phyloP scores from a whole-genome alignment of 2,797 vertebrate species.

The Eupleurogrammus muticus region DNA sequence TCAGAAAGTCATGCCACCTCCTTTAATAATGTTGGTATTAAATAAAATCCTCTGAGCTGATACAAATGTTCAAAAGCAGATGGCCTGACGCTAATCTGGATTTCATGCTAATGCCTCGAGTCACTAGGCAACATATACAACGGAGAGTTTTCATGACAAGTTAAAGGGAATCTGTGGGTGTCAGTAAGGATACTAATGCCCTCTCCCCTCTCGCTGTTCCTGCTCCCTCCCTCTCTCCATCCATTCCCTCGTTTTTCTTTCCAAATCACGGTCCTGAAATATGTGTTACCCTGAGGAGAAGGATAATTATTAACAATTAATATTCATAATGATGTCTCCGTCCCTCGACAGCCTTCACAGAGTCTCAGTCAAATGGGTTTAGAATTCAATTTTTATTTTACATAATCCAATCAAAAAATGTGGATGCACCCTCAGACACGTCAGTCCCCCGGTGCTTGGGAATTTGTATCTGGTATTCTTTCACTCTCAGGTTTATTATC shows the following conservation, averaged over 20 bases:
- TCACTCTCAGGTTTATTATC: slow-evolving; percentile 51
- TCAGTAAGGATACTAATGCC: slow-evolving; percentile 51
- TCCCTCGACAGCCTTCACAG: slow-evolving; percentile 79
- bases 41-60: slow-evolving; percentile 74
- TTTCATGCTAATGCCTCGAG: slow-evolving; percentile 71
- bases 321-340: slow-evolving; percentile 84
- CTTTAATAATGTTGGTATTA: slow-evolving; percentile 63
- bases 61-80: slow-evolving; percentile 78
- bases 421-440: slow-evolving; percentile 73
- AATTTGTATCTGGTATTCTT: slow-evolving; percentile 56
- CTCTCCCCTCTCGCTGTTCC: slow-evolving; percentile 25
- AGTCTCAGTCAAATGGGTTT: slow-evolving; percentile 82
- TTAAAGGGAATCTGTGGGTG: slow-evolving; percentile 62
- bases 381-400: slow-evolving; percentile 84
- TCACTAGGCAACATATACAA: slow-evolving; percentile 64
- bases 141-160: slow-evolving; percentile 66
- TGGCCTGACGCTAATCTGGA: slow-evolving; percentile 82
- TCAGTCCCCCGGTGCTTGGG: slow-evolving; percentile 58
- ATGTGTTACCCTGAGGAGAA: slow-evolving; percentile 79
- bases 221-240: slow-evolving; percentile 14
- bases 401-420: slow-evolving; percentile 83
- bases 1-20: slow-evolving; percentile 30
- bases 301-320: slow-evolving; percentile 88
- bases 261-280: slow-evolving; percentile 75
- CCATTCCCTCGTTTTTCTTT: slow-evolving; percentile 31